Base-by-base conservation (phyloP, 2,797 vertebrate species). In the Adelosebastes latens region DNA sequence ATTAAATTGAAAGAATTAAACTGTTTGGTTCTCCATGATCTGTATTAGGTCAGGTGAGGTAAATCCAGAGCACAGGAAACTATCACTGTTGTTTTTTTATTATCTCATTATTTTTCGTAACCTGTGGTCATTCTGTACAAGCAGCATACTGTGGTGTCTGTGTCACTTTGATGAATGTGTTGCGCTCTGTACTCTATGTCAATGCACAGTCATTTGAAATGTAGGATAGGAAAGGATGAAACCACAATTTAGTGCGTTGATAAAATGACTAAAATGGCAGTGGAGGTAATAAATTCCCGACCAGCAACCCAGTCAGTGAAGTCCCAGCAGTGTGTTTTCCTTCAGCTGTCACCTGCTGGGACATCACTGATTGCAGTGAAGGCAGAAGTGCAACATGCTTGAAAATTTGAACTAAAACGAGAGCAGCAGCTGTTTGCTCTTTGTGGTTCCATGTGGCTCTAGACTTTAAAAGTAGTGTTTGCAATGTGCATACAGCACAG, bases 311-410 rank as follows among this genome's bases (percentile, higher is more conserved):
- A 71, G 79, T 80, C 56, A 78, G 78, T 55, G 66, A 46, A 63
- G 63, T 64, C 85, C 16, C 82, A 81, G 83, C 78, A 71, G 83
- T 60, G 81, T 31, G 79, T 52, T 66, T 84, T 75, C 29, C 56
- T 72, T 53, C 73, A 70, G 75, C 66, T 71, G 74, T 55, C 84
- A 75, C 84, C 83, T 74, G 81, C 83, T 85, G 82, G 56, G 84
- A 59, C 75, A 62, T 81, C 79, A 32, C 60, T 82, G 81, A 88
- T 84, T 88, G 77, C 75, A 31, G 36, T 65, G 20, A 65, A 72
- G 58, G 32, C 62, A 62, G 49, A 75, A 53, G 22, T 22, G 36
- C 56, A 68, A 9, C 39, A 49, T 16, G 32, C 12, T 64, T 31
- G 31, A 78, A 63, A 29, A 31, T 36, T 11, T 22, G 39, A 71